Base-by-base conservation (phyloP, 2,113 vertebrate species). In the Lagopus leucura region DNA sequence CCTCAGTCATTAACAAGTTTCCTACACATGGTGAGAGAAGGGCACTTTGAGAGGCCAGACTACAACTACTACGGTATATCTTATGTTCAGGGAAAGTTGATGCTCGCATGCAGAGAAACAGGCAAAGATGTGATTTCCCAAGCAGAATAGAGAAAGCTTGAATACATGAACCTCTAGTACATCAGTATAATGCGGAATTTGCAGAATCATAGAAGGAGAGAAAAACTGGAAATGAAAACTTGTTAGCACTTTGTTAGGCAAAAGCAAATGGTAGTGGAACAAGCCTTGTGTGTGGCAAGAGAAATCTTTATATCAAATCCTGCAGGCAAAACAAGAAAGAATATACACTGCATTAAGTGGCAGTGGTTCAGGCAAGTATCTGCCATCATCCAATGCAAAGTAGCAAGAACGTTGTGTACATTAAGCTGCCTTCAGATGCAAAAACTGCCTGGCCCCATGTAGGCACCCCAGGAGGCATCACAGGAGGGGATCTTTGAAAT, bases 21-120 rank as follows among this genome's bases (percentile, higher is more conserved):
- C 36, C 13, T 50, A 6, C 43, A 57, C 82, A 50, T 10, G 8
- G 13, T 87, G 25, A 16, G 25, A 65, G 22, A 89, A 89, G 34
- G 10, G 8, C 43, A 60, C 40, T 5, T 28, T 7, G 11, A 79
- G 19, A 86, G 79, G 13, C 13, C 1, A 7, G 70, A 17, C 21
- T 43, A 65, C 11, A 13, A 50, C 78, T 67, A 11, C 15, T 45
- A 38, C 0, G 2, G 8, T n/a, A 2, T 8, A 13, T 45, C 3
- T 30, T 36, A 72, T 0, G 14, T 54, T 24, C 61, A 1, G n/a
- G 8, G 50, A 38, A 86, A 81, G 2, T 72, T 80, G 32, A 5
- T 16, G 8, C 34, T n/a, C 17, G 32, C 20, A 36, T 9, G 13
- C 20, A 42, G 10, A 52, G 55, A 75, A 83, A 47, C 11, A 65